phyloP scores from a whole-genome alignment of 2,113 vertebrate species.

The Trochalopteron elliotii region DNA sequence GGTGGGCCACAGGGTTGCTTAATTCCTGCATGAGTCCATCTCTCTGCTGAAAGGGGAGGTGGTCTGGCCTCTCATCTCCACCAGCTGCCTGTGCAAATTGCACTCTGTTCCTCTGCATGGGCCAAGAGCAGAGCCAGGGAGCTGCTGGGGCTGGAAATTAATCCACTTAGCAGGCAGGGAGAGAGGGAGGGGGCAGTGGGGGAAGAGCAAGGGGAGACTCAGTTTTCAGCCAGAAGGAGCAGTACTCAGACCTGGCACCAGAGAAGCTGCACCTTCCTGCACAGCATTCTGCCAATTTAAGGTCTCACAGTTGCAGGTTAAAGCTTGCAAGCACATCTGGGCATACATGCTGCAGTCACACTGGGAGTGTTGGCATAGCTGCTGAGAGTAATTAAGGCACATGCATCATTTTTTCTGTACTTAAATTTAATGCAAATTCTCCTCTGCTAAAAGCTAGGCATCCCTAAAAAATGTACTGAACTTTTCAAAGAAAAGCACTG shows the following conservation, averaged over 20 bases:
- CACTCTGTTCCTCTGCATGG: not conserved
- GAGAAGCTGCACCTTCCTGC: not conserved
- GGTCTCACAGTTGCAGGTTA: not conserved
- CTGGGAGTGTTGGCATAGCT: not conserved
- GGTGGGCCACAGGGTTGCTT: not conserved
- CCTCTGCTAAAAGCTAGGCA: not conserved
- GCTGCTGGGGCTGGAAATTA: not conserved
- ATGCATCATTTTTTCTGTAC: not conserved
- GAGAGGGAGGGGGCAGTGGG: not conserved
- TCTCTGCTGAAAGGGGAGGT: not conserved
- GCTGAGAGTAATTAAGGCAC: not conserved
- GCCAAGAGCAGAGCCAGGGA: not conserved
- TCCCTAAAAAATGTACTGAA: not conserved
- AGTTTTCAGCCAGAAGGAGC: not conserved
- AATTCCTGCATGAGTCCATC: not conserved
- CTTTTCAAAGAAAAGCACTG: not conserved
- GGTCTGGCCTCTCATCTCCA: not conserved
- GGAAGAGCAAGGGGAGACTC: not conserved
- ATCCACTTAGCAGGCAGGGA: not conserved
- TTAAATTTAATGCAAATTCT: not conserved
- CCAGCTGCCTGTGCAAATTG: not conserved
- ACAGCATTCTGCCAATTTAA: not conserved
- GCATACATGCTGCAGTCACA: not conserved
- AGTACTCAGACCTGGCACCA: not conserved
- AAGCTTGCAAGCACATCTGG: not conserved